A percentile compares a stretch with the other conserved stretches of the same genome.
These are phyloP conservation scores for Lordiphosa andalusiaca DNA, from an alignment of 2,888 invertebrate species.

Conservation along the genomic window DNA sequence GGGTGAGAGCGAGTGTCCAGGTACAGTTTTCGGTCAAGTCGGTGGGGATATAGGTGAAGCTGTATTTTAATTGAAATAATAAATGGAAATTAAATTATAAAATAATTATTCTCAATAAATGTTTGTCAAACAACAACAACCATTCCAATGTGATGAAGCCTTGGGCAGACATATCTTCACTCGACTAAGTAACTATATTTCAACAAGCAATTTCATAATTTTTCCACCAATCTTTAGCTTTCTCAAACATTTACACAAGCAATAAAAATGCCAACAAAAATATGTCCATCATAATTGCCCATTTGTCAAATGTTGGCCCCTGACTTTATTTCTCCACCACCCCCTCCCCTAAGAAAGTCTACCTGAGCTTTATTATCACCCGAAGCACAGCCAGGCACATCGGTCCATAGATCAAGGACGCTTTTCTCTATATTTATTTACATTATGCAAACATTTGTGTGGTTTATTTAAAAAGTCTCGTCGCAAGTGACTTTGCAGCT, in stretches of 20 bases:
- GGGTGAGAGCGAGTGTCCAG: not conserved
- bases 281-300: constrained; percentile 9
- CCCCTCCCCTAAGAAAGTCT: constrained; percentile 1
- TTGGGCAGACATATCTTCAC: too few species aligned
- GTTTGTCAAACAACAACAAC: too few species aligned
- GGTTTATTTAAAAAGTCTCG: constrained; percentile 6
- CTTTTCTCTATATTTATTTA: constrained; percentile 29
- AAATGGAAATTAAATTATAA: too few species aligned
- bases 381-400: constrained; percentile 2
- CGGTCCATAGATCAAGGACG: constrained; percentile 44
- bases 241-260: constrained; percentile 1
- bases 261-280: constrained; percentile 1
- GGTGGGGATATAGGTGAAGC: not conserved
- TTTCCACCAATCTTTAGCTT: too few species aligned
- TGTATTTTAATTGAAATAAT: not conserved
- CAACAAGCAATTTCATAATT: too few species aligned
- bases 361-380: constrained; percentile 18
- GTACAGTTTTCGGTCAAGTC: constrained; percentile 1
- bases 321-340: constrained; percentile 1
- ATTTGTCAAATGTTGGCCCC: constrained; percentile 8
- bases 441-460: constrained; percentile 50
- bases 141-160: too few species aligned
- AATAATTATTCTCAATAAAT: too few species aligned
- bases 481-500: constrained; percentile 60
- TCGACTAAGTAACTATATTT: too few species aligned